Conservation (phyloP, 2,888 invertebrate genomes). For the Cordylochernes scorpioides region DNA sequence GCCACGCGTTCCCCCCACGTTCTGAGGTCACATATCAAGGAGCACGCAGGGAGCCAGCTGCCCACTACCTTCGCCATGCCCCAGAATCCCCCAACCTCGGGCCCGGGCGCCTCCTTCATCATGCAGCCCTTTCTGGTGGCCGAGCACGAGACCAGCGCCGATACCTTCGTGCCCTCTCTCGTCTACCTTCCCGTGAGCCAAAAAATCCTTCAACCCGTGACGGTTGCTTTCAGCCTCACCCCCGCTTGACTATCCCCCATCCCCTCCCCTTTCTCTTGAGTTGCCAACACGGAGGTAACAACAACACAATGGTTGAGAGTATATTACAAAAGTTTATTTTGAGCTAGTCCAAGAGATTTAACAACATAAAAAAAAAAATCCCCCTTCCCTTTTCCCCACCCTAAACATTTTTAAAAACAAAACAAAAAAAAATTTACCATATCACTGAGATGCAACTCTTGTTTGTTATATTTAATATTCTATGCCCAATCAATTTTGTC, state of each 20-base stretch:
- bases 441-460: too few species aligned
- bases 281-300: too few species aligned
- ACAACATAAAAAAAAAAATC: too few species aligned
- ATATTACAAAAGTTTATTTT: too few species aligned
- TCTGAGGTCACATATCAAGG: slow-evolving; percentile 26
- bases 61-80: slow-evolving; percentile 22
- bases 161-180: slow-evolving; percentile 58
- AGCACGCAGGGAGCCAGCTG: slow-evolving; percentile 21
- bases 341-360: too few species aligned
- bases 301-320: too few species aligned
- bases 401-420: too few species aligned
- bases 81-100: slow-evolving; percentile 18
- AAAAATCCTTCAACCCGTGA: slow-evolving; percentile 54
- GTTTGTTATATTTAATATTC: too few species aligned
- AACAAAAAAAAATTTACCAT: too few species aligned
- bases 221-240: slow-evolving; percentile 71
- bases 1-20: slow-evolving; percentile 17
- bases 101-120: slow-evolving; percentile 36
- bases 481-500: too few species aligned
- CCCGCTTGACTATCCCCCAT: slow-evolving; percentile 38
- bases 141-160: slow-evolving; percentile 24
- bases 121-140: slow-evolving; percentile 79
- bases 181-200: slow-evolving; percentile 79
- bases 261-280: too few species aligned
- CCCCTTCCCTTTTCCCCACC: too few species aligned